Percentiles rank a stretch among this genome's conserved stretches.
Conservation (phyloP, 2,797 vertebrate species). For the Agapornis canus region DNA sequence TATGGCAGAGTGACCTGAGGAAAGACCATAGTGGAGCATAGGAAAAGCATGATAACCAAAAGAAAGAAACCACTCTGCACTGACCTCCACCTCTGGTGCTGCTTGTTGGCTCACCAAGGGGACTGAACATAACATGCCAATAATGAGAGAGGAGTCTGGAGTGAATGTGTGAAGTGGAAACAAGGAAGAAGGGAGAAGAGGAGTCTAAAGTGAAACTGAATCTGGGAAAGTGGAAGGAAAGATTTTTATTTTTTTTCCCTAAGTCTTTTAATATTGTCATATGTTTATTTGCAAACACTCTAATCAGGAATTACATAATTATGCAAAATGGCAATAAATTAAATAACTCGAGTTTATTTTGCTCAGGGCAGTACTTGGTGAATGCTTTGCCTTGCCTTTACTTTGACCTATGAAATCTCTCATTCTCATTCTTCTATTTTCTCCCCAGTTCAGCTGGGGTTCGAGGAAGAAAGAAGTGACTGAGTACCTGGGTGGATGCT, state of each 20-base stretch:
- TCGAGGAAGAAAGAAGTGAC: not conserved
- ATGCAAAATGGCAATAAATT: not conserved
- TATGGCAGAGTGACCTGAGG: not conserved
- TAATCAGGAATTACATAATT: not conserved
- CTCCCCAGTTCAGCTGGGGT: fast-evolving
- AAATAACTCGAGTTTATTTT: not conserved
- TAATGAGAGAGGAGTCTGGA: not conserved
- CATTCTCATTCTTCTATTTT: not conserved
- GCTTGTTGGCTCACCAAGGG: not conserved
- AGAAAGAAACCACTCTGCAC: not conserved
- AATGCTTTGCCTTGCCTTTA: not conserved
- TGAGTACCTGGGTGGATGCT: not conserved
- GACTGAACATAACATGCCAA: not conserved
- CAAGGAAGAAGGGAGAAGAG: not conserved
- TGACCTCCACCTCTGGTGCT: not conserved
- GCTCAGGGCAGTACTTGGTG: not conserved
- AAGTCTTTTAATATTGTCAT: not conserved
- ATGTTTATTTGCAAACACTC: not conserved
- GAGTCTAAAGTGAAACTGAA: not conserved
- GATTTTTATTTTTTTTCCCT: not conserved
- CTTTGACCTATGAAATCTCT: not conserved
- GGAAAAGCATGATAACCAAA: not conserved
- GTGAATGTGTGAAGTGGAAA: not conserved
- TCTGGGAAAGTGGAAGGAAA: not conserved
- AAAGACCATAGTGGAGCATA: not conserved